Percentiles rank a stretch among this genome's conserved stretches.
Conservation (phyloP, 2,113 vertebrate genomes). For the Calypte anna region DNA sequence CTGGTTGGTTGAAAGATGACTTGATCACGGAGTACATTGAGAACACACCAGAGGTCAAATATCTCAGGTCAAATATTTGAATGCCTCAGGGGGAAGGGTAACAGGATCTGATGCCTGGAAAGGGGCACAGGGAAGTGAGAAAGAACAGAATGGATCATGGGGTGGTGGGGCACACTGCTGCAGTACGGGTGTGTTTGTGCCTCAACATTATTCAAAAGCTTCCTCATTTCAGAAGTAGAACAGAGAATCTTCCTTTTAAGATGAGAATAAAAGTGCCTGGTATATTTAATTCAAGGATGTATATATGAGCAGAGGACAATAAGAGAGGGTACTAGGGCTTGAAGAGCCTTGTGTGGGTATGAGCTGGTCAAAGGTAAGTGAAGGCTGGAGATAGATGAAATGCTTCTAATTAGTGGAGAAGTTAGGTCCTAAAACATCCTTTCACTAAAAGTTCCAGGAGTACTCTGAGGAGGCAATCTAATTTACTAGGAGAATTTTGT, state of each 20-base stretch:
- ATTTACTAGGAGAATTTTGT: background rate
- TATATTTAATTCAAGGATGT: background rate
- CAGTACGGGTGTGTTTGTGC: background rate
- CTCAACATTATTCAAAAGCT: background rate
- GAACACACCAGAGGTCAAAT: background rate
- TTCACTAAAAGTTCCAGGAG: background rate
- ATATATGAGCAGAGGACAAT: background rate
- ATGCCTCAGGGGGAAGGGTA: background rate
- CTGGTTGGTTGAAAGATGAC: background rate
- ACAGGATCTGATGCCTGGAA: background rate
- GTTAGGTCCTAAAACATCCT: background rate
- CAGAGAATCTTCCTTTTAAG: background rate
- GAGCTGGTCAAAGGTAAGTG: background rate
- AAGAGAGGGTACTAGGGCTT: background rate
- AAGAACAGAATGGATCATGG: background rate
- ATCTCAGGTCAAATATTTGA: background rate
- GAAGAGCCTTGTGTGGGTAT: background rate
- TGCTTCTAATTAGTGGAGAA: background rate
- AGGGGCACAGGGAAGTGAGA: background rate
- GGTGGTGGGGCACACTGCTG: background rate
- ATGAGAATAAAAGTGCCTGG: background rate
- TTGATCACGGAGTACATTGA: background rate
- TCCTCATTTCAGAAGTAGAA: background rate
- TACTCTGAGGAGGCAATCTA: background rate
- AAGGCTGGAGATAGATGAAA: background rate